These are phyloP conservation scores for Ganaspis sp. DNA, from an alignment of 1,140 invertebrate species.

Conservation along the genomic window DNA sequence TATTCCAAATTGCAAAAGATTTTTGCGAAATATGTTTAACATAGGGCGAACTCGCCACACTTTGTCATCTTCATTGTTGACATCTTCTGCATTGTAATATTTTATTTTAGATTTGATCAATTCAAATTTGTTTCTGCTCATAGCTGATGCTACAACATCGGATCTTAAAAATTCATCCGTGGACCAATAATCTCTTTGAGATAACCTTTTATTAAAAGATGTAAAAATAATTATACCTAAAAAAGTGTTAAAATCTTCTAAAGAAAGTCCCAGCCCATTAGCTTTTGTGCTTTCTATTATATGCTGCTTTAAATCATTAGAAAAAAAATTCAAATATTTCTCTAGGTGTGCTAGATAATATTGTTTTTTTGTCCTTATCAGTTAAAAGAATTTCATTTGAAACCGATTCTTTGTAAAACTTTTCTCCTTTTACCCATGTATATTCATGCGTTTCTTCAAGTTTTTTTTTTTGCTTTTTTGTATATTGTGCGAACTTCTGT, in stretches of 20 bases:
- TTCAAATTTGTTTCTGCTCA: conserved; percentile 26
- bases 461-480: not conserved
- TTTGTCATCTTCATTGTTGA: conserved; percentile 4
- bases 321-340: conserved; percentile 33
- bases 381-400: conserved; percentile 14
- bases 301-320: conserved; percentile 25
- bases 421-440: not conserved
- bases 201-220: not conserved
- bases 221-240: conserved; percentile 17
- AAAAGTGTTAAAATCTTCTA: conserved; percentile 17
- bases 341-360: conserved; percentile 6
- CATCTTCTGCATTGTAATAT: conserved; percentile 11
- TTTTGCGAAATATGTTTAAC: conserved; percentile 31
- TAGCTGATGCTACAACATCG: conserved; percentile 19
- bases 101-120: conserved; percentile 21
- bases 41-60: conserved; percentile 26
- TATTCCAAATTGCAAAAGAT: conserved; percentile 27
- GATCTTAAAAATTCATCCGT: conserved; percentile 20
- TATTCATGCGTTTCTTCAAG: not conserved
- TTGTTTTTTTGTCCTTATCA: conserved; percentile 1
- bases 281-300: conserved; percentile 14
- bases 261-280: not conserved
- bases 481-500: no score
- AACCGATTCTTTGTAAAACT: not conserved
- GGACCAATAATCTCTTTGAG: not conserved